Evolutionary conservation across 2,888 invertebrate genomes (phyloP), one percentile per base, ranked within the genome.

Genomic region (Augochlorella aurata): DNA sequence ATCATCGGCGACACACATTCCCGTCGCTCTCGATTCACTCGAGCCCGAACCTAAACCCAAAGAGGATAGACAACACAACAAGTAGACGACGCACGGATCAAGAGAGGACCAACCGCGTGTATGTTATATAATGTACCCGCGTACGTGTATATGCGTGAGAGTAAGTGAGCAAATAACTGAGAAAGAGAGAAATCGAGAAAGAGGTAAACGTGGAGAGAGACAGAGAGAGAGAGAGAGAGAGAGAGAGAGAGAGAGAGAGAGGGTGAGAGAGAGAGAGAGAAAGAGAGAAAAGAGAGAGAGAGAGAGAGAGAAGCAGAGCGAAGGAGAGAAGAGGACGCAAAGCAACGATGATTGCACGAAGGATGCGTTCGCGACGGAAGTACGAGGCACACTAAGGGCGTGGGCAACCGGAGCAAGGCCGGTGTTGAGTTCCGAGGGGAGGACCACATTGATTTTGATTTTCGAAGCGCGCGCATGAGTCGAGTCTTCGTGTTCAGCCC

Each of bases 361-460:
- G 71, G 84, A 70, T 79, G 79, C 84, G 84, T 86, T 69, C 86
- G 82, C 87, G 85, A 84, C 86, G 85, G 84, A 82, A 85, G 81
- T 76, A 80, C 85, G 85, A 86, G 74, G 82, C 79, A 79, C 82
- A 84, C 85, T 86, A 86, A 86, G 85, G 85, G 85, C 85, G 85
- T 86, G 85, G 85, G 79, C 85, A 83, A 83, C 72, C 74, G 66
- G 74, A 78, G 84, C 74, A 81, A 74, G 68, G 78, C 81, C 84
- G 73, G 78, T 83, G 81, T 77, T 52, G 71, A 74, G 83, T 77
- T 85, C 79, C 50, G 72, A 70, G 78, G 77, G 73, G 74, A 44
- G 70, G 70, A 63, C 77, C 82, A 77, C 82, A 82, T 82, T 82
- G 82, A 82, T 82, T 81, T 82, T 81, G 82, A 82, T 81, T 82